phyloP scores from a whole-genome alignment of 2,113 vertebrate genomes.

The Pterocles orientalis region DNA sequence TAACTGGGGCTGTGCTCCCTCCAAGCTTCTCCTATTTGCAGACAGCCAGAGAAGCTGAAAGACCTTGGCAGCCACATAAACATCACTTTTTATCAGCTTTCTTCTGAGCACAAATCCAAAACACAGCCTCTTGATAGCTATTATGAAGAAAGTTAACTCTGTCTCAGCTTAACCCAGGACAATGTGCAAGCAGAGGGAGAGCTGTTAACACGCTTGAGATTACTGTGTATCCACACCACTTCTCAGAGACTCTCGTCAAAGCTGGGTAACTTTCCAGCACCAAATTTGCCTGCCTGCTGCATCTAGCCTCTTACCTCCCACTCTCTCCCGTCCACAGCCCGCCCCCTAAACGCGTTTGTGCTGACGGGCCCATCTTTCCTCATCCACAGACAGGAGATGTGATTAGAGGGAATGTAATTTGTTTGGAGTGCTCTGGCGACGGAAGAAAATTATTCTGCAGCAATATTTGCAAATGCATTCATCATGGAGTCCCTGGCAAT shows the following conservation, averaged over 20 bases:
- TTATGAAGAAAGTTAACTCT: no score
- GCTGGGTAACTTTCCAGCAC: conserved; percentile 20
- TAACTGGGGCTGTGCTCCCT: no score
- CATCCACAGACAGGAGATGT: conserved; percentile 74
- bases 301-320: neutral
- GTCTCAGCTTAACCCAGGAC: no score
- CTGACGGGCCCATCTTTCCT: conserved; percentile 74
- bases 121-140: no score
- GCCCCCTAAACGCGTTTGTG: conserved; percentile 59
- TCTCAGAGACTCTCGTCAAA: neutral
- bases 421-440: conserved; percentile 78
- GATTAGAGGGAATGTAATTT: conserved; percentile 84
- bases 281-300: conserved; percentile 34
- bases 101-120: no score
- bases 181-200: neutral
- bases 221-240: neutral
- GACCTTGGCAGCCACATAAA: no score
- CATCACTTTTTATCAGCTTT: no score
- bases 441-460: conserved; percentile 80
- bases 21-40: no score
- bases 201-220: neutral
- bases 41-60: no score
- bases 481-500: conserved; percentile 74
- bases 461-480: conserved; percentile 83
- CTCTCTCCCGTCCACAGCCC: conserved; percentile 6